These are phyloP conservation scores for Hemibagrus guttatus DNA, from an alignment of 2,797 vertebrate genomes.

Conservation along the genomic window DNA sequence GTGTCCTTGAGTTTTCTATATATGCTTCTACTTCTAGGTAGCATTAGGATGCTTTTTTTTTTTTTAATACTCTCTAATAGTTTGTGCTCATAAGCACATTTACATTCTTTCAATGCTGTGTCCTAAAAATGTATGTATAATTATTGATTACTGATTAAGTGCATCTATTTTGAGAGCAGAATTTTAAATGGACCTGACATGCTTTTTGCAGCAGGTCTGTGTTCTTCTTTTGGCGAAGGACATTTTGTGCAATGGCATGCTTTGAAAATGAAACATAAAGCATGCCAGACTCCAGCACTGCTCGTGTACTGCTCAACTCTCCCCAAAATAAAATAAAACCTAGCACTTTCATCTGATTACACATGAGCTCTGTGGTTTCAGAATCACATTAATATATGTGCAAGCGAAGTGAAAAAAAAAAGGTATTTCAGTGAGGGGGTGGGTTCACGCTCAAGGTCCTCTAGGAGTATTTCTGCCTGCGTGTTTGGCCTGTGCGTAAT, in stretches of 20 bases:
- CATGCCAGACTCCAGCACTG: conserved; percentile 55
- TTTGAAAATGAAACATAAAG: conserved; percentile 66
- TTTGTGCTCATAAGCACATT: not conserved
- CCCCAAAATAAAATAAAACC: conserved; percentile 52
- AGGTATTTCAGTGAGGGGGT: conserved; percentile 25
- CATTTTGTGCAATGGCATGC: conserved; percentile 17
- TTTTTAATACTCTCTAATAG: not conserved
- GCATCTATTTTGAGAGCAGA: not conserved
- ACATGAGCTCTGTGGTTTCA: conserved; percentile 43
- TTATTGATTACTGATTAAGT: conserved; percentile 7
- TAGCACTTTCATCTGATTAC: conserved; percentile 56
- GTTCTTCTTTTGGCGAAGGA: not conserved
- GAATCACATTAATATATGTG: conserved; percentile 32
- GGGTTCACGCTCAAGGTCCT: conserved; percentile 39
- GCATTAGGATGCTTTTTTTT: not conserved
- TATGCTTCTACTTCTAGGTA: not conserved
- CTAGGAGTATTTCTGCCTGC: conserved; percentile 52
- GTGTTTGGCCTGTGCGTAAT: conserved; percentile 45
- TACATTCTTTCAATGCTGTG: not conserved
- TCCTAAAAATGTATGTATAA: not conserved
- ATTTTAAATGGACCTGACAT: conserved; percentile 1
- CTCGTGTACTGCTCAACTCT: conserved; percentile 33
- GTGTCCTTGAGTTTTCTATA: conserved; percentile 55
- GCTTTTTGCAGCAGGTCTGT: conserved; percentile 16
- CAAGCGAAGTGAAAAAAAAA: conserved; percentile 17